Evolutionary conservation across 2,888 invertebrate species (phyloP).

Genomic region (Ectemnius lituratus): DNA sequence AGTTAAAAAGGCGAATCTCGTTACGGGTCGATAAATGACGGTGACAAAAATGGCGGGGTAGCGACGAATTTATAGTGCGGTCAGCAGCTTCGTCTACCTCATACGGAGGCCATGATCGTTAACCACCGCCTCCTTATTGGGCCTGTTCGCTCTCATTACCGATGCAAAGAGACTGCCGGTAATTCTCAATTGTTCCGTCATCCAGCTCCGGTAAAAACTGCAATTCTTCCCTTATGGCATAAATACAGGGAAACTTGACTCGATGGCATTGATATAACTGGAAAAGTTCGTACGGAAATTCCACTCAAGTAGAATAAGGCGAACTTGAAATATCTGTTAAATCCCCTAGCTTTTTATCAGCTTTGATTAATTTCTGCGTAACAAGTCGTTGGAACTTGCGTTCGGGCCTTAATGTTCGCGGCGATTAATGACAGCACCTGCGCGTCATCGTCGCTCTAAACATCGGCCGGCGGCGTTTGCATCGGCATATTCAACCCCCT

Average conservation of each 20-base stretch:
- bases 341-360: too few species aligned
- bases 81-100: conserved; percentile 42
- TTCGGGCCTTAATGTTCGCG: too few species aligned
- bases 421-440: background rate
- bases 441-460: background rate
- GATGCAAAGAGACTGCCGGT: conserved; percentile 59
- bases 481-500: conserved; percentile 9
- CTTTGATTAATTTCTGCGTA: too few species aligned
- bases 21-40: conserved; percentile 65
- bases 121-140: conserved; percentile 62
- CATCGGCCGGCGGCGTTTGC: background rate
- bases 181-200: conserved; percentile 65
- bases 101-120: conserved; percentile 54
- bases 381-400: too few species aligned
- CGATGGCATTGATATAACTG: too few species aligned
- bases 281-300: too few species aligned
- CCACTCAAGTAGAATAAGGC: too few species aligned
- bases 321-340: too few species aligned
- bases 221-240: too few species aligned
- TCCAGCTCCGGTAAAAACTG: conserved; percentile 11
- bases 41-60: conserved; percentile 68
- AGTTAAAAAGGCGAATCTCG: conserved; percentile 60
- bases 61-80: conserved; percentile 68
- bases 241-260: too few species aligned
- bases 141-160: conserved; percentile 58